phyloP scores from a whole-genome alignment of 2,888 invertebrate genomes.

The Nomada goodeniana region DNA sequence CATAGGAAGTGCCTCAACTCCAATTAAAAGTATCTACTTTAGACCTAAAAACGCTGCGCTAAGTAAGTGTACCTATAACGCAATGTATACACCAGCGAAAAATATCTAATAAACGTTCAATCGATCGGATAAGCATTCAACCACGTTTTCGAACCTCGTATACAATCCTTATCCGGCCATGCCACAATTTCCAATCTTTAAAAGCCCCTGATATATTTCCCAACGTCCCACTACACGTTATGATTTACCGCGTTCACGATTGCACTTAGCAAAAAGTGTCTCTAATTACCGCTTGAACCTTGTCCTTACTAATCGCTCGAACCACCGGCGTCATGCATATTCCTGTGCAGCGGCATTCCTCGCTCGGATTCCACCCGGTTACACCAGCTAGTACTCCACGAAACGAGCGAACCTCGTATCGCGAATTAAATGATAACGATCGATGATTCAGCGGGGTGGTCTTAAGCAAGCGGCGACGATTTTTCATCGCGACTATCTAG shows the following conservation, averaged over 20 bases:
- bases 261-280: not conserved
- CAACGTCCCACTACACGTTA: not conserved
- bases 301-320: constrained; percentile 29
- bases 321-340: constrained; percentile 25
- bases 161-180: not conserved
- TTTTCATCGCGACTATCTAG: constrained; percentile 41
- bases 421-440: constrained; percentile 25
- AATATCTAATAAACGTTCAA: not conserved
- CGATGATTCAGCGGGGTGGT: constrained; percentile 21
- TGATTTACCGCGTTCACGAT: not conserved
- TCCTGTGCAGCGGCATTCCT: constrained; percentile 45
- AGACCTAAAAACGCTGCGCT: too few species aligned
- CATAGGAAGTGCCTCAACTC: too few species aligned
- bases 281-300: constrained; percentile 41
- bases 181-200: not conserved
- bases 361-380: constrained; percentile 12
- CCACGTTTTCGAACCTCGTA: not conserved
- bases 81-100: too few species aligned
- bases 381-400: constrained; percentile 1
- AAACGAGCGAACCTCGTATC: not conserved
- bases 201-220: constrained; percentile 8
- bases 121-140: not conserved
- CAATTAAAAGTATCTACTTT: too few species aligned
- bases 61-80: too few species aligned
- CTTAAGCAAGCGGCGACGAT: constrained; percentile 25